Conservation (phyloP, 2,888 invertebrate genomes). For the Carpatolechia fugitivella region DNA sequence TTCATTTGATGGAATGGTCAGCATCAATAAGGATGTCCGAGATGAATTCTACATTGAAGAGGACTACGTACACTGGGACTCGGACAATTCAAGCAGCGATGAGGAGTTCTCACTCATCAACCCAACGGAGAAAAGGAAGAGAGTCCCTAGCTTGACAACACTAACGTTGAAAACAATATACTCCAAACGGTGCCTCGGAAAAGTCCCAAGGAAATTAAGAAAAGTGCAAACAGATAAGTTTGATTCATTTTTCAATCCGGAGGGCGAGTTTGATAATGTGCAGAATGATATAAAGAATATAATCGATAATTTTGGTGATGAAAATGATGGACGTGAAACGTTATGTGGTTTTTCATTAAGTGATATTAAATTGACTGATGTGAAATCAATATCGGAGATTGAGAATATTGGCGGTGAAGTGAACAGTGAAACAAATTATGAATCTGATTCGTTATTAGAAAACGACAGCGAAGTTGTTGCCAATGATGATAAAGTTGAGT, state of each 20-base stretch:
- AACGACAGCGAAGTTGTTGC: conserved; percentile 19
- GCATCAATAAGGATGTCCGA: conserved; percentile 42
- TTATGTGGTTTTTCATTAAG: neutral
- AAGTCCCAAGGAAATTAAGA: conserved; percentile 45
- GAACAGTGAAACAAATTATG: neutral
- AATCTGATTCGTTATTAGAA: conserved; percentile 11
- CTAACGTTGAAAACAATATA: conserved; percentile 53
- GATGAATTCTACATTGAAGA: conserved; percentile 38
- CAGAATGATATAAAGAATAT: conserved; percentile 38
- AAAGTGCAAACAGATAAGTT: conserved; percentile 35
- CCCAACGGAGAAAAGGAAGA: conserved; percentile 21
- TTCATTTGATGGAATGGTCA: conserved; percentile 45
- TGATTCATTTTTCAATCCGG: conserved; percentile 30
- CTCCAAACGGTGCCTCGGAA: conserved; percentile 46
- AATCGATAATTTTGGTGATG: conserved; percentile 39
- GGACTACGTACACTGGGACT: conserved; percentile 55
- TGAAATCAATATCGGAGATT: neutral
- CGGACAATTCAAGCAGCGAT: conserved; percentile 33
- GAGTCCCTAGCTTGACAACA: conserved; percentile 36
- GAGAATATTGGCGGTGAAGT: neutral
- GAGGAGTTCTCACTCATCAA: conserved; percentile 12
- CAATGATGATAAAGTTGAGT: conserved; percentile 10
- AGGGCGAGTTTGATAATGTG: conserved; percentile 11
- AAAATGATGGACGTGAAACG: conserved; percentile 25
- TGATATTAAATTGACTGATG: neutral